Evolutionary conservation across 2,888 invertebrate genomes (phyloP), one percentile per base, ranked within the genome.

Genomic region (Oligia strigilis): DNA sequence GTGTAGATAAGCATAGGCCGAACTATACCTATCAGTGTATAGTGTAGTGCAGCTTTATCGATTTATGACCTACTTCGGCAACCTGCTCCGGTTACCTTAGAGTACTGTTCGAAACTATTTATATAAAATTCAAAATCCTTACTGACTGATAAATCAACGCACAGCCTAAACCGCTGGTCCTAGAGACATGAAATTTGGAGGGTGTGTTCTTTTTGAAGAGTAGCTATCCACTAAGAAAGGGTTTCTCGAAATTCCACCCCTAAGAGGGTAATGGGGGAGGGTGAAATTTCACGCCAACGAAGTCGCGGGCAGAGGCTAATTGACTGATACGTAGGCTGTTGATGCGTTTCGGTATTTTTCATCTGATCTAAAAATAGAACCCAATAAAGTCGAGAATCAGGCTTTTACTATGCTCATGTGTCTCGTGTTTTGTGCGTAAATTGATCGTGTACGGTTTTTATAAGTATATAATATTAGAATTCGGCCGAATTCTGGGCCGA

Each of bases 11-110:
- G 55, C 73, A 65, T 84, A 87, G 75, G 84, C 85, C 71, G 58
- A 71, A 74, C 84, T 66, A 29, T 64, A 75, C 49, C 84, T 87
- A 73, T 71, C 79, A 70, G n/a, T 46, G 71, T 66, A n/a, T 72
- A 80, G 81, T 81, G 73, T 81, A 87, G 75, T 87, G 87, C 75
- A 84, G 52, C 75, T 72, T 46, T 84, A 84, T 87, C 84, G 84
- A 87, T 87, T 78, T 78, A 87, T 83, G 84, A 87, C 84, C 87
- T 78, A 84, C 75, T 84, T 84, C 58, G 29, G 52, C 52, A 78
- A 52, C 67, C 74, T 74, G 83, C 83, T 83, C n/a, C 70, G 60
- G 36, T 85, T 75, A 72, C 66, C 82, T 76, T 55, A 36, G 6
- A 60, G 49, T 36, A 43, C 17, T 36, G n/a, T 36, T 36, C 46